A percentile compares a stretch with the other conserved stretches of the same genome.
Evolutionary conservation across 2,113 vertebrate species (phyloP).

Genomic region (Neopipo cinnamomea): DNA sequence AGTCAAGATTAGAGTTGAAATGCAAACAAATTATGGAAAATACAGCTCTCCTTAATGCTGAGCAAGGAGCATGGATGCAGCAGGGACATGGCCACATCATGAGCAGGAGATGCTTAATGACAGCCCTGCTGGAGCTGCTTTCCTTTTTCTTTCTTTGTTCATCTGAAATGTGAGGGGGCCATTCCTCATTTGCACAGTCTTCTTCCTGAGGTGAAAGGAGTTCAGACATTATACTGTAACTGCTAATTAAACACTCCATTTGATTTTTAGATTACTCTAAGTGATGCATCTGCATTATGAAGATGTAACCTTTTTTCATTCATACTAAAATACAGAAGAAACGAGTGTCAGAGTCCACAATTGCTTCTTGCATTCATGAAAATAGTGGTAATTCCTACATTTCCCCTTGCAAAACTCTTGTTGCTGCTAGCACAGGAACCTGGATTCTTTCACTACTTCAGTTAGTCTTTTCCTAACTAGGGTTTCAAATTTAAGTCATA

Average conservation of each 20-base stretch:
- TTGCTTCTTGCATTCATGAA: background rate
- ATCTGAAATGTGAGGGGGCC: conserved; percentile 35
- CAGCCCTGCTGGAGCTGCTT: background rate
- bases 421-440: background rate
- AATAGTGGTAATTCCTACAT: background rate
- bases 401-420: background rate
- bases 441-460: conserved; percentile 9
- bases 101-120: background rate
- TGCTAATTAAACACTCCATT: conserved; percentile 65
- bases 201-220: conserved; percentile 48
- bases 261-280: conserved; percentile 56
- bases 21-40: conserved; percentile 63
- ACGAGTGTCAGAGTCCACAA: background rate
- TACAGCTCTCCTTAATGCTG: conserved; percentile 38
- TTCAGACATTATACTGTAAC: conserved; percentile 33
- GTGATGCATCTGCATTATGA: conserved; percentile 21
- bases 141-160: background rate
- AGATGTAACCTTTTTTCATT: conserved; percentile 52
- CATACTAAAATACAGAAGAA: conserved; percentile 36
- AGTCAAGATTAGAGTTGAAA: conserved; percentile 66
- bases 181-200: conserved; percentile 24
- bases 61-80: background rate
- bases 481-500: conserved; percentile 27
- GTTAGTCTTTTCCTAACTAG: conserved; percentile 1
- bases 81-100: background rate